Evolutionary conservation across 2,113 vertebrate genomes (phyloP), one percentile per base, ranked within the genome.

Genomic region (Brachypodius melanocephalos): DNA sequence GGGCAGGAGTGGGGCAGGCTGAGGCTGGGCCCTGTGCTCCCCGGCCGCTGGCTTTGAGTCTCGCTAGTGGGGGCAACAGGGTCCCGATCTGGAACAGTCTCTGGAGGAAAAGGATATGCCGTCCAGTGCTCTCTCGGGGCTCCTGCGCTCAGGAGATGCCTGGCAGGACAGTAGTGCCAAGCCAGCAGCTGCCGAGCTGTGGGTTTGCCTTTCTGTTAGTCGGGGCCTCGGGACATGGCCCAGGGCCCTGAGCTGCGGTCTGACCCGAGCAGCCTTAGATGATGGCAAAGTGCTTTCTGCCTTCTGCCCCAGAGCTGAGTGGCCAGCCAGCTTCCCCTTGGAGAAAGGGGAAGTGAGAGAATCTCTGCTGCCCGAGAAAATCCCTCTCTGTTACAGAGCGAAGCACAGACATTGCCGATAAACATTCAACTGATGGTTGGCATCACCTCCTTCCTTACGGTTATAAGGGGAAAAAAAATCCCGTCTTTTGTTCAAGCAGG

Each of bases 401-500:
- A 85, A 87, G 63, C 85, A 32, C 76, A 62, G 79, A 66, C 46
- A 28, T 85, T 91, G 80, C 85, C 34, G 29, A 43, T 88, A 69
- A 65, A 65, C 67, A 10, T 67, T 77, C 51, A 21, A 61, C 82
- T 95, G 68, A 81, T 2, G 28, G 22, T 59, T 93, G 86, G 83
- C 66, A 90, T 93, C 42, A 28, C n/a, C 49, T 92, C 52, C 26
- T 61, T 72, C 90, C 76, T 89, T 92, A 82, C 5, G 24, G 62
- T 32, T 85, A 31, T 68, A 85, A 88, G 81, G 43, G 66, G 4
- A 25, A 57, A 45, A 62, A 88, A 63, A 74, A 63, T 22, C 42
- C 15, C 20, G n/a, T 92, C 71, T 93, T 95, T 90, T 95, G 80
- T 95, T 93, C 51, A 72, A 85, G 72, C 76, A 36, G 71, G 42